Evolutionary conservation across 2,113 vertebrate genomes (phyloP).

Genomic region (Anser cygnoides): DNA sequence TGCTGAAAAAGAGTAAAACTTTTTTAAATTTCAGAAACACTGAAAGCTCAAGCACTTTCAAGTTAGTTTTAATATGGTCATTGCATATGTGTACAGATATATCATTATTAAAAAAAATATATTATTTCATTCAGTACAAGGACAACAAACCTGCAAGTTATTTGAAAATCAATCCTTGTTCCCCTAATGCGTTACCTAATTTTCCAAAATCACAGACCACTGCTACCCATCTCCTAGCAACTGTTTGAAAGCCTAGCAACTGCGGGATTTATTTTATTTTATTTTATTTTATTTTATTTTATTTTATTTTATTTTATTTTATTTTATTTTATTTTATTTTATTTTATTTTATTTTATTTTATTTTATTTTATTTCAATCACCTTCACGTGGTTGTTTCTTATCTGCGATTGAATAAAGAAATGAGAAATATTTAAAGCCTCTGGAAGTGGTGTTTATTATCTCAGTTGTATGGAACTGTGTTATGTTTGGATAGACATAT

Average conservation of each 20-base stretch:
- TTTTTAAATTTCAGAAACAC: not conserved
- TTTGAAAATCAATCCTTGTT: not conserved
- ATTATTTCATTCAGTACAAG: not conserved
- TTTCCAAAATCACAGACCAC: not conserved
- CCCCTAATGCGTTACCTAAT: not conserved
- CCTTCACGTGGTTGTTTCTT: not conserved
- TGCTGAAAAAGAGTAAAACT: not conserved
- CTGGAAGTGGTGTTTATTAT: not conserved
- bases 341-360: not conserved
- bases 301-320: not conserved
- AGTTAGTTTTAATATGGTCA: not conserved
- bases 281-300: not conserved
- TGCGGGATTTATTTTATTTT: not conserved
- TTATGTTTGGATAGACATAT: not conserved
- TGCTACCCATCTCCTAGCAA: slow-evolving; percentile 15
- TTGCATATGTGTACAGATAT: not conserved
- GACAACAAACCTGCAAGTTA: not conserved
- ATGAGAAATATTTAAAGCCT: not conserved
- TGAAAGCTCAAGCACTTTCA: not conserved
- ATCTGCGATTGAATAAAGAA: not conserved
- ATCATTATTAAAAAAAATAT: not conserved
- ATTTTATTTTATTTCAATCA: not conserved
- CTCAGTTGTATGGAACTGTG: not conserved
- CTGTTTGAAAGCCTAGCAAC: slow-evolving; percentile 13
- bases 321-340: not conserved